phyloP scores from a whole-genome alignment of 2,797 vertebrate genomes.

The Acanthis flammea region DNA sequence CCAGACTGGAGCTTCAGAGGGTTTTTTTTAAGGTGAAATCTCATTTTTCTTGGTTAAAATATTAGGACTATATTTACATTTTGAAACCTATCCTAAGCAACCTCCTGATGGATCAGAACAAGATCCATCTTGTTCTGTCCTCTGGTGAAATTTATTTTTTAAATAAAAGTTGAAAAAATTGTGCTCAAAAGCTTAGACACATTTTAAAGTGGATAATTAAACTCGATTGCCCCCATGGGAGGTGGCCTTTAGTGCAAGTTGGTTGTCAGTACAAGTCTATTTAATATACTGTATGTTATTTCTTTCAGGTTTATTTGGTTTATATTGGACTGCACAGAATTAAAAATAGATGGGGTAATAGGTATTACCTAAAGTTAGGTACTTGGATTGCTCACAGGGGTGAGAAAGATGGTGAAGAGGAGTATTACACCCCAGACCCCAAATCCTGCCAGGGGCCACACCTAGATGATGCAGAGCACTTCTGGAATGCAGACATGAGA shows the following conservation, averaged over 20 bases:
- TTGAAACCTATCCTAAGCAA: background rate
- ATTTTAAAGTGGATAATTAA: conserved; percentile 34
- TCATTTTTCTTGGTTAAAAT: background rate
- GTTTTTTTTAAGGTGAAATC: background rate
- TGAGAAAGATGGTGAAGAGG: background rate
- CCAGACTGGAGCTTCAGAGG: background rate
- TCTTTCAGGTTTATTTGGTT: background rate
- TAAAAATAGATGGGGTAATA: background rate
- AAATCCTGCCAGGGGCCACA: background rate
- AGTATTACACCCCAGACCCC: background rate
- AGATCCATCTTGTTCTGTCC: background rate
- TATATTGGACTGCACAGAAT: background rate
- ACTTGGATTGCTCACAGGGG: background rate
- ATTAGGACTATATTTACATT: background rate
- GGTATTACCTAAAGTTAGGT: background rate
- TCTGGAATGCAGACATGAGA: background rate
- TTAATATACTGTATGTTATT: background rate
- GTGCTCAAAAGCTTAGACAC: background rate
- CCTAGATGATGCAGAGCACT: background rate
- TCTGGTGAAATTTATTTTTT: background rate
- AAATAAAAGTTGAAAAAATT: background rate
- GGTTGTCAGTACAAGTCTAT: background rate
- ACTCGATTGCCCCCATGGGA: background rate
- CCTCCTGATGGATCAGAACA: background rate
- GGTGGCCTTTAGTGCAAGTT: background rate